These are phyloP conservation scores for Myotis findleyi DNA, from an alignment of 2,797 vertebrate genomes.

Conservation along the genomic window DNA sequence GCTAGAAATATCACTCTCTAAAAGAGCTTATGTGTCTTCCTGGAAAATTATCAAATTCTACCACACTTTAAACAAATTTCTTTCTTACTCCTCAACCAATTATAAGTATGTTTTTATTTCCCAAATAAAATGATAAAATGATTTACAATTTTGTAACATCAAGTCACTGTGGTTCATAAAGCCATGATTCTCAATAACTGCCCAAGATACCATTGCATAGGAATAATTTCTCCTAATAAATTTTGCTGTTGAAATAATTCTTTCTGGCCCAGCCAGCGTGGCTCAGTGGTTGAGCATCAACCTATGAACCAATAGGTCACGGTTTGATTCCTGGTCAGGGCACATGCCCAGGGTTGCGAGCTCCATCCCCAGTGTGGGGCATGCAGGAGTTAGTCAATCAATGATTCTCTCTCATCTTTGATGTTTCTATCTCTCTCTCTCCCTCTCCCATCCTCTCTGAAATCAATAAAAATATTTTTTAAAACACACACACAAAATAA, in stretches of 20 bases:
- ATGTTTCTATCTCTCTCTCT: too few relatives aligned
- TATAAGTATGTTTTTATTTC: not conserved
- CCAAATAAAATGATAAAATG: not conserved
- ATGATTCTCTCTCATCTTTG: too few relatives aligned
- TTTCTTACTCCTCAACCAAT: not conserved
- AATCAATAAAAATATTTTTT: too few relatives aligned
- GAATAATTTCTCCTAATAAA: not conserved
- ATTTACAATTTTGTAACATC: not conserved
- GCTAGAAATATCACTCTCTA: not conserved
- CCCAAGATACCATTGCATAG: not conserved
- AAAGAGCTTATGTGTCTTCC: conserved; percentile 27
- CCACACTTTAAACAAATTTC: not conserved
- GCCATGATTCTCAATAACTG: not conserved
- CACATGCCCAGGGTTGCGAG: too few relatives aligned
- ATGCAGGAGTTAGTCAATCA: too few relatives aligned
- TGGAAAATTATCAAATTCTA: not conserved
- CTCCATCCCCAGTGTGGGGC: too few relatives aligned
- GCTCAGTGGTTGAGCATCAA: too few relatives aligned
- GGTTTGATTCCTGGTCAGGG: too few relatives aligned
- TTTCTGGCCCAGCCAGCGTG: not conserved
- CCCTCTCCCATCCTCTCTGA: too few relatives aligned
- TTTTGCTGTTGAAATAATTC: not conserved
- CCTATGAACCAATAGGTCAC: too few relatives aligned
- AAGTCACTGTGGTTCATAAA: not conserved
- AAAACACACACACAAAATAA: not conserved